A percentile compares a stretch with the other conserved stretches of the same genome.
These are phyloP conservation scores for Varroa destructor DNA, from an alignment of 1,140 invertebrate genomes.

Conservation along the genomic window DNA sequence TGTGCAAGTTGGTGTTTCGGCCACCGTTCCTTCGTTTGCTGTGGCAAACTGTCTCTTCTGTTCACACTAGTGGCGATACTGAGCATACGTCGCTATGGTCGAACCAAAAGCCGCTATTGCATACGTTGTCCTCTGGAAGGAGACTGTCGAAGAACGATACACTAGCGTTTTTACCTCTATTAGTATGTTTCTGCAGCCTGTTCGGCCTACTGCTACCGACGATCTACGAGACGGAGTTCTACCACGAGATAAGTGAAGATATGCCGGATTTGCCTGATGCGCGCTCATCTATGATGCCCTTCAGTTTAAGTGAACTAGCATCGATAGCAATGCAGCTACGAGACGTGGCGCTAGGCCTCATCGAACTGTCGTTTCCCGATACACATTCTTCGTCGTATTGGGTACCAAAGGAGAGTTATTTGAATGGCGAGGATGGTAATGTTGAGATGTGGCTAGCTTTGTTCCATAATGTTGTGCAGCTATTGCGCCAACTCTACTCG, in stretches of 20 bases:
- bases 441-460: conserved; percentile 36
- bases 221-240: conserved; percentile 73
- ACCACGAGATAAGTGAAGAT: conserved; percentile 37
- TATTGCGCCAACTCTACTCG: conserved; percentile 63
- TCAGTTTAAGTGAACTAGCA: conserved; percentile 42
- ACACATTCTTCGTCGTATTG: conserved; percentile 43
- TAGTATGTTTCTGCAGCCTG: conserved; percentile 70
- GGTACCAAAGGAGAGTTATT: conserved; percentile 38
- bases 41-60: neutral
- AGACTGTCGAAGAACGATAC: conserved; percentile 52
- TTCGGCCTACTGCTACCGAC: conserved; percentile 68
- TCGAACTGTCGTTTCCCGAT: conserved; percentile 78
- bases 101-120: conserved; percentile 46
- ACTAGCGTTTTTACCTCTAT: conserved; percentile 56
- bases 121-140: conserved; percentile 55
- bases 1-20: neutral
- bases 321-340: conserved; percentile 43
- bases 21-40: conserved; percentile 1
- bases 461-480: conserved; percentile 50
- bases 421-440: conserved; percentile 31
- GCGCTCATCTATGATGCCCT: conserved; percentile 44
- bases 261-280: conserved; percentile 36
- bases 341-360: conserved; percentile 69
- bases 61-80: neutral
- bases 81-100: conserved; percentile 41